phyloP scores from a whole-genome alignment of 30 jellyfish, hydroid and myxozoan species.

The Aurelia aurita region DNA sequence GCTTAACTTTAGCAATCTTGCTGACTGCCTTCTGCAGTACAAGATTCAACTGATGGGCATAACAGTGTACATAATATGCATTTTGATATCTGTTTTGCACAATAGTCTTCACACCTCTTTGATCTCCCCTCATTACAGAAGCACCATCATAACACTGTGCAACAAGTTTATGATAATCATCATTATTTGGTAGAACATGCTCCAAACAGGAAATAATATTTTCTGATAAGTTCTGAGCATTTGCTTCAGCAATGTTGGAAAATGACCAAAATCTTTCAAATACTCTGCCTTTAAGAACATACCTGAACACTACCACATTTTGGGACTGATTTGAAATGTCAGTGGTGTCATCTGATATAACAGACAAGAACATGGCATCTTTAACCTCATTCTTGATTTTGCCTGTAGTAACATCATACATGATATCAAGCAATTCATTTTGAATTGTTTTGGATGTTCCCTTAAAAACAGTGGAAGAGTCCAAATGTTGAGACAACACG shows the following conservation, averaged over 20 bases:
- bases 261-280: slow-evolving; percentile 60
- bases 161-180: no score
- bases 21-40: slow-evolving; percentile 36
- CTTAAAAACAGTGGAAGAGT: slow-evolving; percentile 39
- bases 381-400: no score
- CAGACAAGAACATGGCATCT: no score
- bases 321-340: slow-evolving; percentile 55
- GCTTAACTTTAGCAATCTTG: not conserved
- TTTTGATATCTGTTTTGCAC: no score
- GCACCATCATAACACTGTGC: no score
- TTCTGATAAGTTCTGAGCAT: slow-evolving; percentile 21
- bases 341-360: slow-evolving; percentile 64
- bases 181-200: no score
- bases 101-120: no score
- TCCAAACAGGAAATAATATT: slow-evolving; percentile 24
- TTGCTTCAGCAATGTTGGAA: slow-evolving; percentile 13
- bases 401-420: no score
- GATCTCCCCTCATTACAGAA: no score
- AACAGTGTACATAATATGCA: slow-evolving; percentile 56
- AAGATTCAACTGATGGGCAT: slow-evolving; percentile 60
- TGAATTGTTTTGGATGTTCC: no score
- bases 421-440: no score
- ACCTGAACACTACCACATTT: slow-evolving; percentile 60
- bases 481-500: slow-evolving; percentile 33
- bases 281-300: not conserved